Evolutionary conservation across 2,888 invertebrate genomes (phyloP).

Genomic region (Cataglyphis cursor): DNA sequence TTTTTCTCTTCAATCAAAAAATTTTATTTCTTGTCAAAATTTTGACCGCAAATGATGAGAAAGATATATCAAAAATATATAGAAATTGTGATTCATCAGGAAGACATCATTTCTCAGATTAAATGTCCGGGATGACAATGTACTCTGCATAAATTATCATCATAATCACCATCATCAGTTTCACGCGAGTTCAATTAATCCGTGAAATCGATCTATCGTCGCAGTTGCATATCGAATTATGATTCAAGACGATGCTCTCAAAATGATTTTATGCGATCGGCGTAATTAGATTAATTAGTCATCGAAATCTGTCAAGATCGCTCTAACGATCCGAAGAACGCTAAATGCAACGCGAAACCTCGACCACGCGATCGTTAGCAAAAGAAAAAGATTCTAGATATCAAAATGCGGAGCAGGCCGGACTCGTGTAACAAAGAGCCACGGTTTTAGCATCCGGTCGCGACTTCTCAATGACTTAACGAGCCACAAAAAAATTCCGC

Average conservation of each 20-base stretch:
- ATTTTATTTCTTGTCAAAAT: constrained; percentile 7
- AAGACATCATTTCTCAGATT: background rate
- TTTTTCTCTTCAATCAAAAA: constrained; percentile 1
- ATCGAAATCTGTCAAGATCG: constrained; percentile 18
- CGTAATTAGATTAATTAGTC: constrained; percentile 19
- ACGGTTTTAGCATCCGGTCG: constrained; percentile 40
- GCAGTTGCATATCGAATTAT: constrained; percentile 16
- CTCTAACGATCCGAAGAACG: constrained; percentile 36
- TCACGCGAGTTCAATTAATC: constrained; percentile 22
- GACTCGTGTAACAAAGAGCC: constrained; percentile 45
- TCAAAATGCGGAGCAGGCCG: constrained; percentile 45
- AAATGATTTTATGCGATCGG: constrained; percentile 10
- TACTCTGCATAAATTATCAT: background rate
- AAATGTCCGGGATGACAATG: background rate
- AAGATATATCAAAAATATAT: constrained; percentile 12
- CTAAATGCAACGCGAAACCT: background rate
- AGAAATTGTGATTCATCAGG: background rate
- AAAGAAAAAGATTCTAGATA: constrained; percentile 33
- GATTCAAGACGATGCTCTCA: constrained; percentile 3
- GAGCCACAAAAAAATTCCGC: constrained; percentile 23
- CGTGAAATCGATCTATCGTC: constrained; percentile 9
- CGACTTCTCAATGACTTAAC: constrained; percentile 26
- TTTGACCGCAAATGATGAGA: constrained; percentile 5
- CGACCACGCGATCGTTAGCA: constrained; percentile 40
- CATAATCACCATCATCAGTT: constrained; percentile 3